These are phyloP conservation scores for Panonychus citri DNA, from an alignment of 1,140 invertebrate species.

Conservation along the genomic window DNA sequence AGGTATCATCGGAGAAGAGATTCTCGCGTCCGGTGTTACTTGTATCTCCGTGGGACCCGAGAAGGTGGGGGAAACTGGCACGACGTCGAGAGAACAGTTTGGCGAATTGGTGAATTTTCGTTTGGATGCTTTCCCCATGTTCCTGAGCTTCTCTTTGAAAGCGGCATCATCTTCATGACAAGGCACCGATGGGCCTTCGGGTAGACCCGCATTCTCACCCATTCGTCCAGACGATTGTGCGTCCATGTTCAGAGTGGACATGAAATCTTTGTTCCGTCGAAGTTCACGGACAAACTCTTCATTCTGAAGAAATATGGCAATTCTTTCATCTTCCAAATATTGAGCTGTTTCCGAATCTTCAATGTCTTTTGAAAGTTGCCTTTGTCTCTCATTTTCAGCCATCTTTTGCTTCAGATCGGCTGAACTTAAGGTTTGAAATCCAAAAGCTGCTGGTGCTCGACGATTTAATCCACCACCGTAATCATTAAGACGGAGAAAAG, in stretches of 20 bases:
- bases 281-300: constrained; percentile 75
- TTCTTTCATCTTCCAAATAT: constrained; percentile 47
- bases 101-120: constrained; percentile 58
- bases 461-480: too few species aligned
- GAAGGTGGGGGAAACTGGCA: constrained; percentile 24
- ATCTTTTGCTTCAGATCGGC: constrained; percentile 16
- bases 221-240: neutral
- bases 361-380: constrained; percentile 17
- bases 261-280: constrained; percentile 65
- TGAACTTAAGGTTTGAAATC: neutral
- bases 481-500: constrained; percentile 37
- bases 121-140: constrained; percentile 67
- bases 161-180: constrained; percentile 45
- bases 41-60: constrained; percentile 12
- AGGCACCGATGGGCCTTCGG: constrained; percentile 15
- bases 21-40: constrained; percentile 22
- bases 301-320: constrained; percentile 69
- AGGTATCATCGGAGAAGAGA: constrained; percentile 29
- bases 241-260: constrained; percentile 43
- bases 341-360: constrained; percentile 30
- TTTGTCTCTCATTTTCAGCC: constrained; percentile 24
- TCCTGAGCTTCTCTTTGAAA: constrained; percentile 53
- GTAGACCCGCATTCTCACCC: neutral
- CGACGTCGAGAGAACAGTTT: constrained; percentile 46
- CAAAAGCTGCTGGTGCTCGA: too few species aligned